Base-by-base conservation (phyloP, 2,797 vertebrate species). In the Podarcis lilfordi region DNA sequence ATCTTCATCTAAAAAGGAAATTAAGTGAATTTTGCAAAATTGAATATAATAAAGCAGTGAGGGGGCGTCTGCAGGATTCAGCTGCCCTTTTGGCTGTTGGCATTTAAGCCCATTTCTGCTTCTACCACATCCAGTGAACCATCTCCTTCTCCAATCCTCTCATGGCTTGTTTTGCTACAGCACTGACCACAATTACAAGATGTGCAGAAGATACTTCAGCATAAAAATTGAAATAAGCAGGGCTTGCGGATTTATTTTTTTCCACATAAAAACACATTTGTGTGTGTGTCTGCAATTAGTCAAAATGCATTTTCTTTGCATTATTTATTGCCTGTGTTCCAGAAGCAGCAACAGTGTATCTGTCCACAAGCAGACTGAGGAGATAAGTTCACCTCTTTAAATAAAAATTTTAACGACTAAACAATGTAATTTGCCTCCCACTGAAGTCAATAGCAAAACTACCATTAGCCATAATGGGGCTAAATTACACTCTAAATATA, bases 11-110 rank as follows among this genome's bases (percentile, higher is more conserved):
- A 50, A 69, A 5, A 13, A 27, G 25, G 23, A 32, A 87, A 91
- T 94, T n/a, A 91, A 91, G 71, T 91, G 17, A 84, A 74, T 93
- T 94, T 92, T 91, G 90, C 93, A 89, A 93, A 89, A 92, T 87
- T 81, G 92, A 91, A 74, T 91, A 89, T 90, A 92, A 95, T 92
- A 66, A 82, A 86, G 66, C 87, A 27, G 80, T 29, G 82, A 88
- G 40, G 71, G 85, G 91, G 90, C 82, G 72, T n/a, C 59, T 86
- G 3, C 91, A 83, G 90, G 91, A 90, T 89, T 75, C 43, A 66
- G 35, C 32, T 8, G 21, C 61, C 75, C 8, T 86, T 92, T 90
- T 89, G 84, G 86, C 86, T 88, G 84, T 87, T 85, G 71, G 89
- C 91, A 87, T 88, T 89, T 13, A 32, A 88, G 82, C 76, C 1